A percentile compares a stretch with the other conserved stretches of the same genome.
These are phyloP conservation scores for Numida meleagris DNA, from an alignment of 2,113 vertebrate species.

Conservation along the genomic window DNA sequence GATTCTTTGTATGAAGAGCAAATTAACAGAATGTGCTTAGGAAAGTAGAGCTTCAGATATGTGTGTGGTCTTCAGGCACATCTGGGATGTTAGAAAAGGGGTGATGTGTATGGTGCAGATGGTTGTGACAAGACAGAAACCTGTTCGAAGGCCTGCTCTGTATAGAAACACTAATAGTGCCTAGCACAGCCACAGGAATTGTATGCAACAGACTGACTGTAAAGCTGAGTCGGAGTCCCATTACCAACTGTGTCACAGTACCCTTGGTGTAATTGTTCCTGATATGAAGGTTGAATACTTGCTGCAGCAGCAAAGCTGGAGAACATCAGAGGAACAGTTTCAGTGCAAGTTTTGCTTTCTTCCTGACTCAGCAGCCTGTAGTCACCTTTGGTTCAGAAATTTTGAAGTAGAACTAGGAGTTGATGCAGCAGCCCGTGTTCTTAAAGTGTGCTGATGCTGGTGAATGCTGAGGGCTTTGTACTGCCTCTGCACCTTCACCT, in stretches of 20 bases:
- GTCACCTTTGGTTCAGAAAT: background rate
- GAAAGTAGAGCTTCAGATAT: background rate
- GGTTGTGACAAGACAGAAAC: background rate
- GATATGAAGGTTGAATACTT: background rate
- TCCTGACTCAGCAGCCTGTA: background rate
- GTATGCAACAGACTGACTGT: background rate
- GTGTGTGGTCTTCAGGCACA: background rate
- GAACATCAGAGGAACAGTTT: background rate
- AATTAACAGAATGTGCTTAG: background rate
- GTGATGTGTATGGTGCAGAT: background rate
- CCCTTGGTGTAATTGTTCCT: background rate
- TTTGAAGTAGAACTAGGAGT: background rate
- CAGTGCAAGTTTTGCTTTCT: background rate
- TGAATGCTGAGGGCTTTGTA: background rate
- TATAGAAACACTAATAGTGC: background rate
- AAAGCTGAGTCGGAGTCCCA: background rate
- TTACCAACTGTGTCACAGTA: background rate
- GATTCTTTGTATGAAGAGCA: background rate
- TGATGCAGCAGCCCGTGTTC: background rate
- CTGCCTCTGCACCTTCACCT: background rate
- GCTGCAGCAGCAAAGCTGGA: background rate
- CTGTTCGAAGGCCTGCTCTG: background rate
- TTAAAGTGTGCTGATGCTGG: rapidly evolving
- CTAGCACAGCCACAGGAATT: background rate
- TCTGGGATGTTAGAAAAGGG: background rate